A percentile compares a stretch with the other conserved stretches of the same genome.
Conservation (phyloP, 2,888 invertebrate species). For the Alentia gelatinosa region DNA sequence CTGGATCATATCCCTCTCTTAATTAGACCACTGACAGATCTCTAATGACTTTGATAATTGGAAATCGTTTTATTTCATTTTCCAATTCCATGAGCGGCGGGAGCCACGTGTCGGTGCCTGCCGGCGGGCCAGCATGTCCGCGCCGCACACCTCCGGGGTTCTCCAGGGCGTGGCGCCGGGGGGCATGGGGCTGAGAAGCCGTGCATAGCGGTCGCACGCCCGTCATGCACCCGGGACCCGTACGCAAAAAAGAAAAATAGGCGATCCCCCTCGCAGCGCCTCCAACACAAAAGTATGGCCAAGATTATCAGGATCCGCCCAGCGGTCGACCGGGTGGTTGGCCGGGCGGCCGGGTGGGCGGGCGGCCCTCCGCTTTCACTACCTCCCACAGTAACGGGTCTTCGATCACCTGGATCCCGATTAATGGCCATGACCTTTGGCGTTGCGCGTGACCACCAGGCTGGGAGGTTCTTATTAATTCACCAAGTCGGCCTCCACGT, state of each 20-base stretch:
- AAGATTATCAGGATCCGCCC: too few species aligned
- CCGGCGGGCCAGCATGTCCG: not conserved
- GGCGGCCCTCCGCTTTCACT: not conserved
- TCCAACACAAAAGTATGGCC: too few species aligned
- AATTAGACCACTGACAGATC: conserved; percentile 28
- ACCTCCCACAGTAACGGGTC: not conserved
- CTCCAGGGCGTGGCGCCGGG: too few species aligned
- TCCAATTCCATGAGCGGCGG: not conserved
- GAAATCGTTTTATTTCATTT: conserved; percentile 35
- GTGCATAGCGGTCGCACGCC: too few species aligned
- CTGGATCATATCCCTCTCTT: conserved; percentile 36
- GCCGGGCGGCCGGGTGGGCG: not conserved
- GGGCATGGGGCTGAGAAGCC: too few species aligned
- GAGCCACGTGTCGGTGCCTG: not conserved
- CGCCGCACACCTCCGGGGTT: not conserved
- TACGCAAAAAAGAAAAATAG: too few species aligned
- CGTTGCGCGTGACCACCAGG: not conserved
- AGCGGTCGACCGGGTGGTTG: not conserved
- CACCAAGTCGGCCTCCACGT: not conserved
- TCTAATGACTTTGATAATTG: conserved; percentile 41
- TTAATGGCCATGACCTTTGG: not conserved
- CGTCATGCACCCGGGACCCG: too few species aligned
- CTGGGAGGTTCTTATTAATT: not conserved
- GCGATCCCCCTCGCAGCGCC: too few species aligned
- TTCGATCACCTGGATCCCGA: not conserved